Conservation (phyloP, 1,140 invertebrate genomes). For the Oscheius sp. region DNA sequence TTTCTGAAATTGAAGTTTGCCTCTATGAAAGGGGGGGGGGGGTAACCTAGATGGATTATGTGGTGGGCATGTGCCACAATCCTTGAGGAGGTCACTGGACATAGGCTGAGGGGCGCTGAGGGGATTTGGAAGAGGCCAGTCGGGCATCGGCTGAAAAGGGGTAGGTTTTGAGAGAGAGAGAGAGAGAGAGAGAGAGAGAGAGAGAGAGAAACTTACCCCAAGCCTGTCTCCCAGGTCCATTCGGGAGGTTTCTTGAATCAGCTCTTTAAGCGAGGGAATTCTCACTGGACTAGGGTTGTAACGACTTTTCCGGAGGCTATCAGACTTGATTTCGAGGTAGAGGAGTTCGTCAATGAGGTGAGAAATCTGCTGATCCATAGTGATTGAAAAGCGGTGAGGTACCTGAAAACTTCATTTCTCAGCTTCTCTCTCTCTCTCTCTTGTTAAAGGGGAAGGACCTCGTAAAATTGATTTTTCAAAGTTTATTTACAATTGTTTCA, state of each 20-base stretch:
- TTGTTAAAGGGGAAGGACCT: no score
- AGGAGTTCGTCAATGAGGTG: slow-evolving; percentile 3
- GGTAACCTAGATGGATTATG: background rate
- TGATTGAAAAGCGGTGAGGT: background rate
- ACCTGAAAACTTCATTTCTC: background rate
- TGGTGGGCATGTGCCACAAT: background rate
- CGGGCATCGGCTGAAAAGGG: slow-evolving; percentile 3
- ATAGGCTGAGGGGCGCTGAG: background rate
- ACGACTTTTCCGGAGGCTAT: background rate
- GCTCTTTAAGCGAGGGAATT: background rate
- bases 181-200: background rate
- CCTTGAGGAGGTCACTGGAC: no score
- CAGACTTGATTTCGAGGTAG: slow-evolving; percentile 12
- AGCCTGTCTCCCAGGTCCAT: background rate
- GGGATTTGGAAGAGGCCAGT: background rate
- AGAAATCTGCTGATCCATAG: background rate
- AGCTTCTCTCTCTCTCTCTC: no score
- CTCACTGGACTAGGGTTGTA: background rate
- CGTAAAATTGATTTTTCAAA: no score
- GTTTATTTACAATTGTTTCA: no score
- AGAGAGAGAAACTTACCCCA: background rate
- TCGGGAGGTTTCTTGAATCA: background rate
- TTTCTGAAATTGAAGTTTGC: slow-evolving; percentile 10
- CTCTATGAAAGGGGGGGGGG: background rate
- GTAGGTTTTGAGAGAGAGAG: no score